Evolutionary conservation across 2,113 vertebrate genomes (phyloP).

Genomic region (Upupa epops): DNA sequence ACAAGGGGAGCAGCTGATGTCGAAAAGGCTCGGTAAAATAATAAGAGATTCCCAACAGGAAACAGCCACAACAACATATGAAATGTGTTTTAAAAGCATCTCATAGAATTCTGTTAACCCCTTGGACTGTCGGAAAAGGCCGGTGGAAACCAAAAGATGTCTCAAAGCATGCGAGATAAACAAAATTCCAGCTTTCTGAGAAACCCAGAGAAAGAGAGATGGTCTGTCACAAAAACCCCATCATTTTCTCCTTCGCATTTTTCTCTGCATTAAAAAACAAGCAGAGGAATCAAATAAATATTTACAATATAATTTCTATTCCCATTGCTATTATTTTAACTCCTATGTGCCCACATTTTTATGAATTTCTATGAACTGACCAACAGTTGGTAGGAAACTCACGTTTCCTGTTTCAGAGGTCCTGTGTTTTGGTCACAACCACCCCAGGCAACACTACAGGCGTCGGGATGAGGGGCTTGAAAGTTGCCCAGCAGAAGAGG

Average conservation of each 20-base stretch:
- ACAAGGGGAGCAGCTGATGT: conserved; percentile 14
- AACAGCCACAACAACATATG: conserved; percentile 30
- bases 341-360: no score
- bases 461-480: no score
- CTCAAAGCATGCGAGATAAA: conserved; percentile 30
- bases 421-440: no score
- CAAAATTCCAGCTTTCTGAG: conserved; percentile 14
- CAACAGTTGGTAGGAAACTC: neutral
- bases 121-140: conserved; percentile 18
- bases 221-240: neutral
- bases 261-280: neutral
- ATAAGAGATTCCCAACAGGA: conserved; percentile 39
- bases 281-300: neutral
- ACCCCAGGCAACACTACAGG: no score
- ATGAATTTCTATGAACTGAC: no score
- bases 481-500: no score
- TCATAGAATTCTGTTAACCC: conserved; percentile 52
- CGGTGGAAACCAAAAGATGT: conserved; percentile 18
- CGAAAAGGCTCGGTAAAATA: conserved; percentile 50
- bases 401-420: neutral
- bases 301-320: neutral
- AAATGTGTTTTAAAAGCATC: conserved; percentile 56
- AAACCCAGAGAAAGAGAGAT: neutral
- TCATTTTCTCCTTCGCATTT: neutral
- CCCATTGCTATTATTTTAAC: no score